Percentiles rank a stretch among this genome's conserved stretches.
Conservation (phyloP, 1,140 invertebrate genomes). For the Ruditapes philippinarum region DNA sequence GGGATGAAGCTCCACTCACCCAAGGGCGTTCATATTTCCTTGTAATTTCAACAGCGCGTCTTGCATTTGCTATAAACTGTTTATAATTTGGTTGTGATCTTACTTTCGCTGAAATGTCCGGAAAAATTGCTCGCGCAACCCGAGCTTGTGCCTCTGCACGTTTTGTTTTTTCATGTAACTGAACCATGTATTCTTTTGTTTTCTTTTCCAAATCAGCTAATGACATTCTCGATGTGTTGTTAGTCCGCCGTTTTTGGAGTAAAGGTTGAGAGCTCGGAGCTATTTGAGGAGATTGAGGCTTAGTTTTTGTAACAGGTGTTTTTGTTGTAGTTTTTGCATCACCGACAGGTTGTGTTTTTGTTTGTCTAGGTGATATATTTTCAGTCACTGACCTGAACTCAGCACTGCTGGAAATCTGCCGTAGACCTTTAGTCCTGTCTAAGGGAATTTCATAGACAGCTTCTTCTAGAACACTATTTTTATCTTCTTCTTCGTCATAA, state of each 20-base stretch:
- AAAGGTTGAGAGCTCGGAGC: slow-evolving; percentile 23
- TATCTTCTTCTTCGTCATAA: neutral
- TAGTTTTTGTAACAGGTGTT: neutral
- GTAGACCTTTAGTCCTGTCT: slow-evolving; percentile 3
- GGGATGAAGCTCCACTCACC: neutral
- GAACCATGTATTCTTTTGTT: slow-evolving; percentile 46
- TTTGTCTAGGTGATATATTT: slow-evolving; percentile 12
- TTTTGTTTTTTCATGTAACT: slow-evolving; percentile 36
- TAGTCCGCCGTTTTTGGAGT: slow-evolving; percentile 36
- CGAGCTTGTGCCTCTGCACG: neutral
- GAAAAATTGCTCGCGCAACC: slow-evolving; percentile 25
- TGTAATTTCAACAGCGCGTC: slow-evolving; percentile 52
- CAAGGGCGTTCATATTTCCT: slow-evolving; percentile 59
- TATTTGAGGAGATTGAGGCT: neutral
- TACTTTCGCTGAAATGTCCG: slow-evolving; percentile 36
- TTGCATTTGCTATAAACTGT: slow-evolving; percentile 59
- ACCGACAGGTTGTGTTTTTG: neutral
- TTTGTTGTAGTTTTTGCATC: neutral
- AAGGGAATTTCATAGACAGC: slow-evolving; percentile 42
- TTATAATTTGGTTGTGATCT: slow-evolving; percentile 40
- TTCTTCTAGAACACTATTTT: slow-evolving; percentile 10
- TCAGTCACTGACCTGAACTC: slow-evolving; percentile 37
- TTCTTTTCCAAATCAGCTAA: slow-evolving; percentile 49
- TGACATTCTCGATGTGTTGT: neutral
- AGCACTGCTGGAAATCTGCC: slow-evolving; percentile 38